Evolutionary conservation across 2,888 invertebrate genomes (phyloP).

Genomic region (Catonia carolina): DNA sequence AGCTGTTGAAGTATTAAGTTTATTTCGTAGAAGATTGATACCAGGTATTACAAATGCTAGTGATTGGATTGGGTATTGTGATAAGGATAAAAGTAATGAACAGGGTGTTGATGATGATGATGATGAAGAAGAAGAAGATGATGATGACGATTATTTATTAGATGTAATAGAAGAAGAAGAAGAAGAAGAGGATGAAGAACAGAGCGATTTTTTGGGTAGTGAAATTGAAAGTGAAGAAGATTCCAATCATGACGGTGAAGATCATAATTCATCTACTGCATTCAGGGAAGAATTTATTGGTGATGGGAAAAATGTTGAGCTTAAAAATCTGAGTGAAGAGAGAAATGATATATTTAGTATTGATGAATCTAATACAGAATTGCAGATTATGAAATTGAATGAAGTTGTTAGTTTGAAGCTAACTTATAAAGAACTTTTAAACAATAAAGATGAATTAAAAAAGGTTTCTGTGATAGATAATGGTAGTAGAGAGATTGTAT

Average conservation of each 20-base stretch:
- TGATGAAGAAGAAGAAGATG: not conserved
- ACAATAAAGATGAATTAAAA: conserved; percentile 3
- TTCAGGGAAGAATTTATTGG: too few species aligned
- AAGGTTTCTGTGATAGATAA: not conserved
- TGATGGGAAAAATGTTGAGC: not conserved
- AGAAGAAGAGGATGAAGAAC: not conserved
- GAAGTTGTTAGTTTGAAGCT: not conserved
- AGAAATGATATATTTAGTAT: not conserved
- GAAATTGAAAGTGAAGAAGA: not conserved
- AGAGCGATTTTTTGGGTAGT: not conserved
- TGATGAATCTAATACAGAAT: not conserved
- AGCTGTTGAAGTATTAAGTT: not conserved
- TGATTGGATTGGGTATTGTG: conserved; percentile 23
- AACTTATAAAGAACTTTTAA: not conserved
- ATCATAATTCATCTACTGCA: too few species aligned
- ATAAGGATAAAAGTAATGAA: conserved; percentile 13
- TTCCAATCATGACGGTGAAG: too few species aligned
- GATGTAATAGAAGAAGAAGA: too few species aligned
- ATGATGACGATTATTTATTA: not conserved
- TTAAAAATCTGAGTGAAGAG: not conserved
- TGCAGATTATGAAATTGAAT: not conserved
- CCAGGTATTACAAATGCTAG: conserved; percentile 23
- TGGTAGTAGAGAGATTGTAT: not conserved
- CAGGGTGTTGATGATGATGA: not conserved
- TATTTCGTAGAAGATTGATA: conserved; percentile 19